Evolutionary conservation across 2,113 vertebrate species (phyloP).

Genomic region (Pedetes capensis): DNA sequence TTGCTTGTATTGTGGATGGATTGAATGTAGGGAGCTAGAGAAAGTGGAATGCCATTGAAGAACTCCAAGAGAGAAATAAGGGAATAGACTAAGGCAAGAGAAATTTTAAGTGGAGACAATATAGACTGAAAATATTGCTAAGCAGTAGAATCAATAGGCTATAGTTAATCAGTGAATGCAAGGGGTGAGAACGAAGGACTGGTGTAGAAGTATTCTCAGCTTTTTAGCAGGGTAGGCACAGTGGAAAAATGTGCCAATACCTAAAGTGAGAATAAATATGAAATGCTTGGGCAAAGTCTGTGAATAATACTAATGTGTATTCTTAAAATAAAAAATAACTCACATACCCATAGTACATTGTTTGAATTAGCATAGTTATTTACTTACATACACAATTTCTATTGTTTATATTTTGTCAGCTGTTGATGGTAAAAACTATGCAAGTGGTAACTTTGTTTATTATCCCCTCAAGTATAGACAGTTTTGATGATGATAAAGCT

Average conservation of each 20-base stretch:
- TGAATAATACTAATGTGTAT: neutral
- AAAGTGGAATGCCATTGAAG: neutral
- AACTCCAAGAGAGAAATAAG: neutral
- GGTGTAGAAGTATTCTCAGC: neutral
- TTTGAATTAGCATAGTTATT: neutral
- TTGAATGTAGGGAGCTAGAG: neutral
- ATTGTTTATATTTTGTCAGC: neutral
- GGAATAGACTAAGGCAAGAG: neutral
- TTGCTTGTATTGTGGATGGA: neutral
- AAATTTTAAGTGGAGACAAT: neutral
- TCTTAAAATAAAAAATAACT: neutral
- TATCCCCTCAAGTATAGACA: neutral
- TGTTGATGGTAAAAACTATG: constrained; percentile 12
- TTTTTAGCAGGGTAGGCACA: neutral
- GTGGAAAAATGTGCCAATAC: neutral
- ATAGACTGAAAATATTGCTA: neutral
- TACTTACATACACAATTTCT: neutral
- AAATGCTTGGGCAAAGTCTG: neutral
- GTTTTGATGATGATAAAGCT: constrained; percentile 69
- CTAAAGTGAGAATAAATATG: neutral
- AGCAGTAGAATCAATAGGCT: neutral
- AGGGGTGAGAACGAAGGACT: neutral
- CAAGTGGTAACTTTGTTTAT: constrained; percentile 26
- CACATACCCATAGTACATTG: neutral
- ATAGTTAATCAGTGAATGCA: neutral